These are phyloP conservation scores for Volucella inflata DNA, from an alignment of 2,888 invertebrate species.

Conservation along the genomic window DNA sequence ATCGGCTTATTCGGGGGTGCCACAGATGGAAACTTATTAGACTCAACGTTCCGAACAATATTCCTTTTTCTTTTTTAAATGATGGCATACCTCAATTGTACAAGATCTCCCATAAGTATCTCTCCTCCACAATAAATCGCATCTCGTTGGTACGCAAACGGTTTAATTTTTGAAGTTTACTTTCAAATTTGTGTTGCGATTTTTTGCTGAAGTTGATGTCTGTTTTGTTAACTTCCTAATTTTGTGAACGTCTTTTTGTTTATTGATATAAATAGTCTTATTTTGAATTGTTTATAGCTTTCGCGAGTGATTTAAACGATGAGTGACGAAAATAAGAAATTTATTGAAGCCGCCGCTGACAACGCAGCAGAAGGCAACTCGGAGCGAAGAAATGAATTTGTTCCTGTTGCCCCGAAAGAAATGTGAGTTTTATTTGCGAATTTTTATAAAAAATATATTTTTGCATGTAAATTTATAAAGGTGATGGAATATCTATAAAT, in stretches of 20 bases:
- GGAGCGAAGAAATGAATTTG: not conserved
- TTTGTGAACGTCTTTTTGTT: slow-evolving; percentile 22
- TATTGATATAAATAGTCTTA: slow-evolving; percentile 1
- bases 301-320: slow-evolving; percentile 28
- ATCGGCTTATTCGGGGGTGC: no score
- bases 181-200: slow-evolving; percentile 38
- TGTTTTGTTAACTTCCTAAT: slow-evolving; percentile 14
- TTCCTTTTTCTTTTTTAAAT: not conserved
- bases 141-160: slow-evolving; percentile 41
- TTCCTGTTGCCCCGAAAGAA: not conserved
- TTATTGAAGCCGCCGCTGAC: not conserved
- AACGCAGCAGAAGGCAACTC: not conserved
- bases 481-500: not conserved
- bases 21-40: no score
- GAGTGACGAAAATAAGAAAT: slow-evolving; percentile 53
- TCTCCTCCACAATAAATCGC: slow-evolving; percentile 21
- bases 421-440: slow-evolving; percentile 36
- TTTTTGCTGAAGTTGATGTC: not conserved
- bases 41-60: no score
- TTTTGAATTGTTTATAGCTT: not conserved
- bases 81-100: slow-evolving; percentile 12
- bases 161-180: slow-evolving; percentile 56
- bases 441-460: not conserved
- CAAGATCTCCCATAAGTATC: slow-evolving; percentile 1
- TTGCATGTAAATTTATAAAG: not conserved